These are phyloP conservation scores for Miniopterus natalensis DNA, from an alignment of 2,113 vertebrate species.

Conservation along the genomic window DNA sequence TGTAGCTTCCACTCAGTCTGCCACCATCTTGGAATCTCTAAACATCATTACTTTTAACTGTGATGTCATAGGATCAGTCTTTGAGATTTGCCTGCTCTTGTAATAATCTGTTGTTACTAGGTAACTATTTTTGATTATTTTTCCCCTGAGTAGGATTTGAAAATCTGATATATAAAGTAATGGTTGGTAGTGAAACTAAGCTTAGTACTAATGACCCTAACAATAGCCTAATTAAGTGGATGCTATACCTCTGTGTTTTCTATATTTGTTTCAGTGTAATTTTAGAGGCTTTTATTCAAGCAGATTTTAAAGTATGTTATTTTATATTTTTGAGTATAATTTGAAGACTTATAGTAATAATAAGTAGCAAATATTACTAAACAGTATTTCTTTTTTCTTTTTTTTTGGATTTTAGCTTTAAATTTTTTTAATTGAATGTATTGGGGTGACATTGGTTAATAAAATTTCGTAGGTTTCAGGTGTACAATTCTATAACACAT, in stretches of 20 bases:
- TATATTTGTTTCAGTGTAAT: neutral
- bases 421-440: neutral
- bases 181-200: neutral
- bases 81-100: neutral
- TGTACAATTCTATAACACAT: neutral
- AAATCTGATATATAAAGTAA: neutral
- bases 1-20: no score
- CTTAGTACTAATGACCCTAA: neutral
- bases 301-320: neutral
- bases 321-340: slow-evolving; percentile 43
- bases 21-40: neutral
- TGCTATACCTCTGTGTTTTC: neutral
- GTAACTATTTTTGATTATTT: neutral
- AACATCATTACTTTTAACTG: neutral
- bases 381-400: neutral
- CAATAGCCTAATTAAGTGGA: neutral
- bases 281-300: neutral
- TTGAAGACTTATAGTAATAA: neutral
- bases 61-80: neutral
- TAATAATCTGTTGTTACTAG: neutral
- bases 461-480: neutral
- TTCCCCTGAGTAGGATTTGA: neutral
- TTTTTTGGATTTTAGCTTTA: neutral
- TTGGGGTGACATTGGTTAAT: neutral
- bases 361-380: neutral